Conservation (phyloP, 2,797 vertebrate genomes). For the Parotocinclus haroldoi region DNA sequence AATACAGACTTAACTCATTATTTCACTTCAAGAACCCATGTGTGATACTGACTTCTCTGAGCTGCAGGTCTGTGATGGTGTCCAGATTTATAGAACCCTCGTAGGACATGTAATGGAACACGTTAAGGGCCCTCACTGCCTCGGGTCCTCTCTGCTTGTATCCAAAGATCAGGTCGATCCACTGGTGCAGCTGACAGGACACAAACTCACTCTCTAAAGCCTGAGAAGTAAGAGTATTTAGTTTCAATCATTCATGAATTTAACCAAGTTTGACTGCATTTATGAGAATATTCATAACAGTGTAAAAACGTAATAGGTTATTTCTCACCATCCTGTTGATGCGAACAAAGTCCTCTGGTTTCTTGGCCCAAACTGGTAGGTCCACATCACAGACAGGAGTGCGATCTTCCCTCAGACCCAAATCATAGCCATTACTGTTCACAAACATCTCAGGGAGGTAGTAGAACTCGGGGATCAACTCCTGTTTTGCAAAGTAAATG, state of each 20-base stretch:
- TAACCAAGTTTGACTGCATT: too few species aligned
- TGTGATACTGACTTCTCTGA: slow-evolving; percentile 82
- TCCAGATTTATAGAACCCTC: slow-evolving; percentile 90
- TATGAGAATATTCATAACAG: too few species aligned
- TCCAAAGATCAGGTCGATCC: slow-evolving; percentile 98
- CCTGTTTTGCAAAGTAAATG: slow-evolving; percentile 69
- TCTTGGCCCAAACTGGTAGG: slow-evolving; percentile 94
- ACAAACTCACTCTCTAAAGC: slow-evolving; percentile 97
- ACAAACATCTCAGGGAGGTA: slow-evolving; percentile 98
- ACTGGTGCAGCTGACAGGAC: slow-evolving; percentile 97
- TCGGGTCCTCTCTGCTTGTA: slow-evolving; percentile 97
- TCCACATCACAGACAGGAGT: slow-evolving; percentile 86
- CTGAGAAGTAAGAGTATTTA: too few species aligned
- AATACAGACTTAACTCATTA: too few species aligned
- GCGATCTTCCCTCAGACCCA: slow-evolving; percentile 87
- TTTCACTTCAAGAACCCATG: too few species aligned
- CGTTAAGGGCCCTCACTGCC: slow-evolving; percentile 87
- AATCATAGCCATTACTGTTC: slow-evolving; percentile 90
- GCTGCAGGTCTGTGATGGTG: slow-evolving; percentile 85
- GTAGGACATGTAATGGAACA: slow-evolving; percentile 95
- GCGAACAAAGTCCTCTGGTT: slow-evolving; percentile 95
- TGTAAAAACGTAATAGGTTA: too few species aligned
- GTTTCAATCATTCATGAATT: too few species aligned
- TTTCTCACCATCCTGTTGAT: slow-evolving; percentile 95
- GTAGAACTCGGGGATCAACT: slow-evolving; percentile 97